Percentiles rank a stretch among this genome's conserved stretches.
phyloP scores from a whole-genome alignment of 2,797 vertebrate genomes.

The Phalloptychus januarius region DNA sequence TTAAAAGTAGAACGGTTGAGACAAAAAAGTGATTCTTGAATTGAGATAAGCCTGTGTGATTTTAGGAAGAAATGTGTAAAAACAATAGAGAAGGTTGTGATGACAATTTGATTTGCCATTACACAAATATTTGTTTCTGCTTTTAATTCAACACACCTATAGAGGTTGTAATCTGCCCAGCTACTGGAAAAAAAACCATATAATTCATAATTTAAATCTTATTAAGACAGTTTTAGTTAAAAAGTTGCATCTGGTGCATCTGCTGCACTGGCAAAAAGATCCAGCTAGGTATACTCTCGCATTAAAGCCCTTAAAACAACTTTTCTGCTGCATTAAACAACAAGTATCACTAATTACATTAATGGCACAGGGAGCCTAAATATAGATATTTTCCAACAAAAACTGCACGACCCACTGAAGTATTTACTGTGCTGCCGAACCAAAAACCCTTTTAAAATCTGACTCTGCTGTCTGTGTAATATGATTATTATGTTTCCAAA shows the following conservation, averaged over 20 bases:
- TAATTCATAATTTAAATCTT: background rate
- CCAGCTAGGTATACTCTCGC: background rate
- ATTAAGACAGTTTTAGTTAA: background rate
- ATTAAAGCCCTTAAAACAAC: background rate
- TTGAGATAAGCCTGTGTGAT: background rate
- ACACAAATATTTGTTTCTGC: background rate
- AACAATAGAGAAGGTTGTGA: background rate
- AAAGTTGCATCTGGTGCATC: background rate
- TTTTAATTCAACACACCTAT: background rate
- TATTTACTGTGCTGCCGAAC: background rate
- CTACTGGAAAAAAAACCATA: background rate
- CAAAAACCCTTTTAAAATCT: background rate
- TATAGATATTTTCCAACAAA: background rate
- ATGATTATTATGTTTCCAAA: background rate
- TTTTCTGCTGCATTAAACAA: background rate
- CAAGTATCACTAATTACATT: background rate
- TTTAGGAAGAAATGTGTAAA: background rate
- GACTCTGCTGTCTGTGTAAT: background rate
- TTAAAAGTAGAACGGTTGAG: background rate
- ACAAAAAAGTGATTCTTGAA: background rate
- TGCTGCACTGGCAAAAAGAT: background rate
- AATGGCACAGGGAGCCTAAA: background rate
- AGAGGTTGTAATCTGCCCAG: background rate
- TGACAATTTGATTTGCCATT: background rate
- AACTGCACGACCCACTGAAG: background rate